A percentile compares a stretch with the other conserved stretches of the same genome.
Conservation (phyloP, 1,140 invertebrate genomes). For the Aphelinus atriplicis region DNA sequence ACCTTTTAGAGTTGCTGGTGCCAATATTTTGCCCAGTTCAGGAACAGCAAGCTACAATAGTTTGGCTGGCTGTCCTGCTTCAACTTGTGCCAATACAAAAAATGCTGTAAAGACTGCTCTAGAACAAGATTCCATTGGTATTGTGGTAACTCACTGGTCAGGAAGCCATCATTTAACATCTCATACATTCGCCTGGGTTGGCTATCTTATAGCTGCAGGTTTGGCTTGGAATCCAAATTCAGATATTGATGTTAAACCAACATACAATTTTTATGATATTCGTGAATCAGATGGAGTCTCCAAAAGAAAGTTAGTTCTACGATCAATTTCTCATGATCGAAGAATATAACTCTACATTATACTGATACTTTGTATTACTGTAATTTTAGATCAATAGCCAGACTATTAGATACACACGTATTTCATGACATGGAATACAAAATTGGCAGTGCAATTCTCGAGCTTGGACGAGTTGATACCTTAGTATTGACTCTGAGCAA, state of each 20-base stretch:
- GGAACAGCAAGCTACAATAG: slow-evolving; percentile 77
- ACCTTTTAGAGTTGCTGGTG: slow-evolving; percentile 67
- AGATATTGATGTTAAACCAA: slow-evolving; percentile 58
- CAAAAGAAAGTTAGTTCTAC: slow-evolving; percentile 44
- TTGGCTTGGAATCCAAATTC: slow-evolving; percentile 72
- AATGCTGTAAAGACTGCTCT: slow-evolving; percentile 69
- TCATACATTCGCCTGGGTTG: slow-evolving; percentile 74
- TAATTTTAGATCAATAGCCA: slow-evolving; percentile 56
- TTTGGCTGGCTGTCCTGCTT: slow-evolving; percentile 74
- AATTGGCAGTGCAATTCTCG: slow-evolving; percentile 70
- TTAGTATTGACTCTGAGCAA: slow-evolving; percentile 67
- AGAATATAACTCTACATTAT: not conserved
- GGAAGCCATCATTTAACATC: slow-evolving; percentile 74
- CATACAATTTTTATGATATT: slow-evolving; percentile 54
- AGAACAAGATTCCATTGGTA: slow-evolving; percentile 68
- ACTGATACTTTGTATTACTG: not conserved
- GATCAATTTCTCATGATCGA: not conserved
- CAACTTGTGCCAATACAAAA: slow-evolving; percentile 72
- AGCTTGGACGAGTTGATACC: slow-evolving; percentile 73
- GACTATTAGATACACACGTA: slow-evolving; percentile 71
- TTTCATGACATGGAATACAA: slow-evolving; percentile 68
- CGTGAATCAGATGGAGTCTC: slow-evolving; percentile 45
- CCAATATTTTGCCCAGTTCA: slow-evolving; percentile 71
- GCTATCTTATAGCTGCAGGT: slow-evolving; percentile 72
- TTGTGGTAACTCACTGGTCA: slow-evolving; percentile 75